phyloP scores from a whole-genome alignment of 2,888 invertebrate species.

The Silvanus unidentatus region DNA sequence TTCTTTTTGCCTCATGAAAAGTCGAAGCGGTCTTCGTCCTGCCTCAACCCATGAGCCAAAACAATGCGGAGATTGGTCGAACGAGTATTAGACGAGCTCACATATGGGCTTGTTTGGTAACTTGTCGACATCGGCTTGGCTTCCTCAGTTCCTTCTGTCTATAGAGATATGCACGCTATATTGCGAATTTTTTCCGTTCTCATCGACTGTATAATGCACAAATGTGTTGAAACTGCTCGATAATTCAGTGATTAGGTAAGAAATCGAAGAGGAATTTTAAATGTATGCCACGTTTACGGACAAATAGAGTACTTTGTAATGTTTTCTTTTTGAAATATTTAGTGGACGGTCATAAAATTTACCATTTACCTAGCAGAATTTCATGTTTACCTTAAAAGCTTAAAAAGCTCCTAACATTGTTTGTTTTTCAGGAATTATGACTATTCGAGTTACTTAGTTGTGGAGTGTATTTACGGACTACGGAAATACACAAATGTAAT shows the following conservation, averaged over 20 bases:
- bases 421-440: not conserved
- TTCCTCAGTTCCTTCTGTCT: too few species aligned
- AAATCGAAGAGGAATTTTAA: not conserved
- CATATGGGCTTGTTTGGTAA: too few species aligned
- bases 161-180: too few species aligned
- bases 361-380: not conserved
- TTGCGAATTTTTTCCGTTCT: too few species aligned
- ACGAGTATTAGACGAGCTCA: too few species aligned
- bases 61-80: too few species aligned
- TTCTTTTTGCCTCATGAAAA: not conserved
- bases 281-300: not conserved
- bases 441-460: too few species aligned
- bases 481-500: too few species aligned
- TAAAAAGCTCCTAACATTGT: not conserved
- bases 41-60: too few species aligned
- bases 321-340: not conserved
- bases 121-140: too few species aligned
- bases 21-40: too few species aligned
- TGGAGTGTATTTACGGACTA: too few species aligned
- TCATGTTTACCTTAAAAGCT: not conserved
- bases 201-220: not conserved
- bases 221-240: conserved; percentile 1
- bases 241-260: not conserved
- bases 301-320: not conserved
- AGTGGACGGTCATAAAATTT: not conserved